Conservation (phyloP, 1,140 invertebrate genomes). For the Tigriopus japonicus region DNA sequence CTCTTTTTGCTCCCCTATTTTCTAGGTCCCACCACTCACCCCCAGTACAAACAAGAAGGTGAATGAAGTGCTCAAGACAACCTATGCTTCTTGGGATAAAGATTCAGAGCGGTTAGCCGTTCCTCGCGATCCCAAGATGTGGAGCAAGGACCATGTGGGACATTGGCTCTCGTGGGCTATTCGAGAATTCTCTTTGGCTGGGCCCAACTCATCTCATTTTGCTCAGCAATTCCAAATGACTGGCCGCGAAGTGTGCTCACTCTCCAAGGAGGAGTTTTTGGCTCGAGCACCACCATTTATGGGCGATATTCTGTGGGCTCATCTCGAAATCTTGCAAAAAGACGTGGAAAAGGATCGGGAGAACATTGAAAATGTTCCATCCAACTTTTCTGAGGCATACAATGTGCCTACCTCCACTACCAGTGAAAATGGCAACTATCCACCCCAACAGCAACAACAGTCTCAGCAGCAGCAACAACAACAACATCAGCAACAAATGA, state of each 20-base stretch:
- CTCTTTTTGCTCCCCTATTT: not conserved
- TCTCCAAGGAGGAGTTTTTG: conserved; percentile 79
- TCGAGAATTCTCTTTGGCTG: conserved; percentile 70
- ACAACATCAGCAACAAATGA: too few relatives aligned
- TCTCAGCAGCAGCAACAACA: too few relatives aligned
- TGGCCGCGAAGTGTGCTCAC: conserved; percentile 77
- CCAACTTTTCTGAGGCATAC: conserved; percentile 4
- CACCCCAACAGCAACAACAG: too few relatives aligned
- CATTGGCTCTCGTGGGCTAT: conserved; percentile 88
- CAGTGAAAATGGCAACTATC: not conserved
- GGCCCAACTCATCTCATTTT: conserved; percentile 45
- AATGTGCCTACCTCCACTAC: not conserved
- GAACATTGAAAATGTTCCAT: conserved; percentile 3
- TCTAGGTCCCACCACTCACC: conserved; percentile 80
- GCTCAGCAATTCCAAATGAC: conserved; percentile 42
- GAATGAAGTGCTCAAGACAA: conserved; percentile 85
- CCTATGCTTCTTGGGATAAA: conserved; percentile 92
- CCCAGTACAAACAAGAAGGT: conserved; percentile 97
- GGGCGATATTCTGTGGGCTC: conserved; percentile 95
- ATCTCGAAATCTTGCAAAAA: conserved; percentile 87
- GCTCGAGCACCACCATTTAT: conserved; percentile 72
- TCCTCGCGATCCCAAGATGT: conserved; percentile 89
- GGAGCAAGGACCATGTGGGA: conserved; percentile 71
- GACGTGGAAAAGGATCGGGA: conserved; percentile 35
- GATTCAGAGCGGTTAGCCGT: conserved; percentile 76